Base-by-base conservation (phyloP, 1,140 invertebrate species). In the Hydropsyche tenuis region DNA sequence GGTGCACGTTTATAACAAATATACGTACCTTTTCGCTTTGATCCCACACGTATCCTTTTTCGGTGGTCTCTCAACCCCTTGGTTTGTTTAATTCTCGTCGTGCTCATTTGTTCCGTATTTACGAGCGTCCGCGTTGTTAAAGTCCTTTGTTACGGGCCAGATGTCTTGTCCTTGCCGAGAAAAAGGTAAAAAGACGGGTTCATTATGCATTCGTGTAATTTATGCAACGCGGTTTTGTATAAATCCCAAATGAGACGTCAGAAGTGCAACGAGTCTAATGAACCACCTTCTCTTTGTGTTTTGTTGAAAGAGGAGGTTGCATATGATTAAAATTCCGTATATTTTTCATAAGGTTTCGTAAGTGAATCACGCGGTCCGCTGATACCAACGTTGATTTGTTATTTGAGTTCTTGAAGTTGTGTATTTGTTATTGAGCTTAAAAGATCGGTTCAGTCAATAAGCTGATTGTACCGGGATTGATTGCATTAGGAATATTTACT, bases 51-150 rank as follows among this genome's bases (percentile, higher is more conserved):
- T 18, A 25, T 60, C 56, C 43, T 65, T 65, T 46, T 65, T 65
- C 43, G 16, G 4, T 11, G n/a, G 22, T 23, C 25, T 18, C 25
- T 12, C 22, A 16, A 18, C 16, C 30, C 45, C 9, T 43, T 25
- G 11, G 65, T 68, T 48, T 68, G 65, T 48, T 68, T 68, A 68
- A 68, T 68, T 68, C 42, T 23, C 23, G 14, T 68, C 65, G 23
- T 12, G 56, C 64, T 66, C 64, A 27, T 68, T 68, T 22, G 65
- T 48, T 68, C 9, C 43, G 65, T 68, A 68, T 68, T 68, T 68
- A 68, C 45, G 65, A 68, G 43, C 37, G 12, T 63, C 27, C 23
- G 60, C n/a, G 30, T 20, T 14, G 30, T 23, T 27, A 42, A 66
- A 25, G 20, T 68, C 20, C 56, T 62, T 25, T 62, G 56, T 25